A percentile compares a stretch with the other conserved stretches of the same genome.
Conservation (phyloP, 2,113 vertebrate genomes). For the Chroicocephalus ridibundus region DNA sequence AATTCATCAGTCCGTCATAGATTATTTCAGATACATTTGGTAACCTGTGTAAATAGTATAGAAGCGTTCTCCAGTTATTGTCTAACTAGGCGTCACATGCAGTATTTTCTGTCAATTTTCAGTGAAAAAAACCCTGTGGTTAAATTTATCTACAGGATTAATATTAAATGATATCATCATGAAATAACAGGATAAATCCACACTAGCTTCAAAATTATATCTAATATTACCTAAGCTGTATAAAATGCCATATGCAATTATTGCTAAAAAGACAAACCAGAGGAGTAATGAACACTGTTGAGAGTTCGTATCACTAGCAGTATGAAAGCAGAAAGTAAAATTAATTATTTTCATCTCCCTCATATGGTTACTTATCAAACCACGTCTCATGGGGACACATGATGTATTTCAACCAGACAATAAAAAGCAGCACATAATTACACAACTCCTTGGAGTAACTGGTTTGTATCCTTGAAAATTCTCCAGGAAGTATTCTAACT, state of each 20-base stretch:
- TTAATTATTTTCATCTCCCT: conserved; percentile 55
- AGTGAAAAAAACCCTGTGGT: background rate
- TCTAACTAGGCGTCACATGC: background rate
- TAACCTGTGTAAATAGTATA: background rate
- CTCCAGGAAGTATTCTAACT: conserved; percentile 31
- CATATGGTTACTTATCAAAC: conserved; percentile 23
- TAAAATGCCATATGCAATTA: conserved; percentile 41
- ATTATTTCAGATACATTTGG: background rate
- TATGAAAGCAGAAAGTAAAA: conserved; percentile 35
- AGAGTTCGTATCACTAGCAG: conserved; percentile 11
- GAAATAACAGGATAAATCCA: conserved; percentile 42
- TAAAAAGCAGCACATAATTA: conserved; percentile 38
- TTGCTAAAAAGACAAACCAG: conserved; percentile 14
- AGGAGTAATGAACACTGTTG: conserved; percentile 43
- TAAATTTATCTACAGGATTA: background rate
- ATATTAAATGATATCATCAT: background rate
- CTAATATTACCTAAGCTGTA: conserved; percentile 10
- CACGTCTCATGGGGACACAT: conserved; percentile 1
- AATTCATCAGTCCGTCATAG: background rate
- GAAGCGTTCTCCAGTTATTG: background rate
- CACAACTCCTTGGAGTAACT: conserved; percentile 2
- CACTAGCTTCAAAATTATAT: conserved; percentile 28
- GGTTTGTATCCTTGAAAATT: conserved; percentile 29
- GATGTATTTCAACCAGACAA: conserved; percentile 46
- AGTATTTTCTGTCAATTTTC: conserved; percentile 11